These are phyloP conservation scores for Zonotrichia albicollis DNA, from an alignment of 2,797 vertebrate species.

Conservation along the genomic window DNA sequence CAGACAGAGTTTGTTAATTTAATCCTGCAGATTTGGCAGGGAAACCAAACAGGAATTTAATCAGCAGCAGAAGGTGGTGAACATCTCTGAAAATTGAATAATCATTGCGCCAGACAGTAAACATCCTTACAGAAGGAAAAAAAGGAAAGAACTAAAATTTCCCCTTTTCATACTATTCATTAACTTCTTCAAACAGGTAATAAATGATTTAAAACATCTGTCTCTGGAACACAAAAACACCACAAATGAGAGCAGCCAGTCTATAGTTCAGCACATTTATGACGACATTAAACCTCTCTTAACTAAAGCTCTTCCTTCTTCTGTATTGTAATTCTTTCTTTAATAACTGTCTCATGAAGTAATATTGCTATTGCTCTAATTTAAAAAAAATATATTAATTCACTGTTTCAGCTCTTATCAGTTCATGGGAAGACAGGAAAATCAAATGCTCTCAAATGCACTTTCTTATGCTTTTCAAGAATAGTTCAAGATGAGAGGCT, in stretches of 20 bases:
- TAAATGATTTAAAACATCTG: conserved; percentile 65
- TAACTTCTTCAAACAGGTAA: conserved; percentile 65
- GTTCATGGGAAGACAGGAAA: neutral
- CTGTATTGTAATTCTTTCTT: conserved; percentile 15
- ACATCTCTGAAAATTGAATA: conserved; percentile 76
- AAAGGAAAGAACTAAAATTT: conserved; percentile 41
- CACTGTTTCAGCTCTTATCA: neutral
- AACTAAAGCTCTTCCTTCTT: neutral
- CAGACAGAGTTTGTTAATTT: conserved; percentile 79
- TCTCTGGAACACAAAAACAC: conserved; percentile 11
- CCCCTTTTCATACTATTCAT: conserved; percentile 45
- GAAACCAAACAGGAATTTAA: conserved; percentile 79
- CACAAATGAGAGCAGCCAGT: neutral
- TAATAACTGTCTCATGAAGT: neutral
- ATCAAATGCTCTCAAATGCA: neutral
- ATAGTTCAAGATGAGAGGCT: neutral
- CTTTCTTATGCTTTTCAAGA: neutral
- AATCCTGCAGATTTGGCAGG: conserved; percentile 75
- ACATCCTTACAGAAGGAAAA: conserved; percentile 60
- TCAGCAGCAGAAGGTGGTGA: conserved; percentile 74
- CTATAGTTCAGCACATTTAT: conserved; percentile 10
- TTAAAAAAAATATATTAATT: neutral
- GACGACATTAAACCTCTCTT: conserved; percentile 9
- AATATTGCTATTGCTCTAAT: neutral
- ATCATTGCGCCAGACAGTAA: conserved; percentile 72